Evolutionary conservation across 2,797 vertebrate species (phyloP).

Genomic region (Serranus cabrilla): DNA sequence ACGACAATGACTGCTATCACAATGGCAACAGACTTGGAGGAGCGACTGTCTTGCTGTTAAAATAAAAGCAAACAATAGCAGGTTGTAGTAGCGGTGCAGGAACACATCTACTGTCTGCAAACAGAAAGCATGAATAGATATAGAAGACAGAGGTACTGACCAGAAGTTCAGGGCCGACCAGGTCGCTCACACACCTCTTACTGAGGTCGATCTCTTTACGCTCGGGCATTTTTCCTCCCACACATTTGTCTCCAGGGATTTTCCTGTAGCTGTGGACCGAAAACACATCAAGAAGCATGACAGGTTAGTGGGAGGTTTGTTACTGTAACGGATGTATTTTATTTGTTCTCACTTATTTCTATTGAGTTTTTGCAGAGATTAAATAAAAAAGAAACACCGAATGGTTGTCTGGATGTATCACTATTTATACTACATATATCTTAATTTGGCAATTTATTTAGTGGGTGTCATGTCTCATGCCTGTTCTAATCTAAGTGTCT

Average conservation of each 20-base stretch:
- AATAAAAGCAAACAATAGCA: slow-evolving; percentile 10
- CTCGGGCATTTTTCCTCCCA: slow-evolving; percentile 85
- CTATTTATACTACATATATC: no score
- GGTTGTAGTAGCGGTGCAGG: background rate
- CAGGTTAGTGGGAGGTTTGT: background rate
- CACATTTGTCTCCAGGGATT: slow-evolving; percentile 95
- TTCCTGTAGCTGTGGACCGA: slow-evolving; percentile 90
- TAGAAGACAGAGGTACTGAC: slow-evolving; percentile 67
- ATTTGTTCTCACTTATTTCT: background rate
- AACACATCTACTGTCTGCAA: background rate
- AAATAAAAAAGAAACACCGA: no score
- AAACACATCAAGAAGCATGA: background rate
- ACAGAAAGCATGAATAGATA: background rate
- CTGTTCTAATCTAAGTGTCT: no score
- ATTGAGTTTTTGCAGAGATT: no score
- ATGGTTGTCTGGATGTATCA: no score
- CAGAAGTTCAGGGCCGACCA: slow-evolving; percentile 81
- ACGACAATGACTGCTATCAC: slow-evolving; percentile 87
- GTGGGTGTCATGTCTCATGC: no score
- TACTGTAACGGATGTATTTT: background rate
- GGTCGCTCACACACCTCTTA: slow-evolving; percentile 91
- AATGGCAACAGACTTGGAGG: slow-evolving; percentile 85
- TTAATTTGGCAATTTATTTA: no score
- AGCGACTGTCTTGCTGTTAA: slow-evolving; percentile 62
- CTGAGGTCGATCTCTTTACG: slow-evolving; percentile 91